phyloP scores from a whole-genome alignment of 2,797 vertebrate species.

The Podarcis lilfordi region DNA sequence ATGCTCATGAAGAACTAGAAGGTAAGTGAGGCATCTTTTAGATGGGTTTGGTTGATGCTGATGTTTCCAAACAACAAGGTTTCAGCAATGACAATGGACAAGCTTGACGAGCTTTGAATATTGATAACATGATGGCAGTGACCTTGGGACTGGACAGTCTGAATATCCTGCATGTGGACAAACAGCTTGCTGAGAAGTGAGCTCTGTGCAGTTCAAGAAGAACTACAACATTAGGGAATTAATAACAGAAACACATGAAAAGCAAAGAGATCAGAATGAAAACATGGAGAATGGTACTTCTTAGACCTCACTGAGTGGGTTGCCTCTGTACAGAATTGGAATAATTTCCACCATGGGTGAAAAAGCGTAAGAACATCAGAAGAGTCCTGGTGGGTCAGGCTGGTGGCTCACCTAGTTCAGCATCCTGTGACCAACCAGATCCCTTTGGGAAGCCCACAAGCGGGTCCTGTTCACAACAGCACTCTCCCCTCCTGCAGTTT shows the following conservation, averaged over 20 bases:
- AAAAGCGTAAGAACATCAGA: background rate
- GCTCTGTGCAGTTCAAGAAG: no score
- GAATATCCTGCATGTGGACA: background rate
- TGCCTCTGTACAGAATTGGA: background rate
- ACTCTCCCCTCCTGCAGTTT: no score
- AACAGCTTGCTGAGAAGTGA: background rate
- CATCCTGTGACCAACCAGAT: no score
- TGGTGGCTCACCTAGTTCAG: no score
- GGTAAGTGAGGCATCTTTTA: background rate
- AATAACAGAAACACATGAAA: background rate
- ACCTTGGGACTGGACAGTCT: background rate
- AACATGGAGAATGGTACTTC: background rate
- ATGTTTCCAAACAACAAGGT: background rate
- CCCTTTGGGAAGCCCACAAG: no score
- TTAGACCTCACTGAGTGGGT: background rate
- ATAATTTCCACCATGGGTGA: background rate
- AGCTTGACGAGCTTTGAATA: background rate
- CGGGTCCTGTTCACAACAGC: no score
- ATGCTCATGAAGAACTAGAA: background rate
- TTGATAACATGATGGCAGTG: background rate
- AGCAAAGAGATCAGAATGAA: background rate
- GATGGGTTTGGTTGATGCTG: background rate
- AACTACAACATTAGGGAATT: background rate
- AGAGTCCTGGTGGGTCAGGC: no score
- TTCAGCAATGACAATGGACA: background rate